Evolutionary conservation across 1,140 invertebrate species (phyloP).

Genomic region (Caenorhabditis remanei): DNA sequence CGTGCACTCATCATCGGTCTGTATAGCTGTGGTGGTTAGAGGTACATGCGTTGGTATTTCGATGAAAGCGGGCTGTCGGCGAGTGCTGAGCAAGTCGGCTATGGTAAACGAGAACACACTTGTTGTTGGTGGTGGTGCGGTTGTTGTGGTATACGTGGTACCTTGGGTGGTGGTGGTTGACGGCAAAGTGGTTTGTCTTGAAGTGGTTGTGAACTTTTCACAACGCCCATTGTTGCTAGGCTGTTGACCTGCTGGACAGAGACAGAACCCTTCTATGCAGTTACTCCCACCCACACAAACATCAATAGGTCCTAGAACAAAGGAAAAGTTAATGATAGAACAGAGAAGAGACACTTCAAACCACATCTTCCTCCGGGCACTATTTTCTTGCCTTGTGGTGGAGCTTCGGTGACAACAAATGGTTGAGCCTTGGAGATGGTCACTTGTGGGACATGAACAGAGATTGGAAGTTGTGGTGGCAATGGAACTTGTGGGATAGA

Average conservation of each 20-base stretch:
- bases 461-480: slow-evolving; percentile 55
- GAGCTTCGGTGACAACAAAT: slow-evolving; percentile 46
- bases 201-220: slow-evolving; percentile 57
- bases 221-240: slow-evolving; percentile 63
- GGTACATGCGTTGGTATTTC: slow-evolving; percentile 35
- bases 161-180: slow-evolving; percentile 12
- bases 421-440: slow-evolving; percentile 53
- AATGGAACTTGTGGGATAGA: slow-evolving; percentile 32
- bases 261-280: slow-evolving; percentile 73
- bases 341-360: slow-evolving; percentile 47
- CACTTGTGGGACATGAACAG: slow-evolving; percentile 34
- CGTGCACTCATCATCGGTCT: slow-evolving; percentile 69
- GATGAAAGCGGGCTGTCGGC: slow-evolving; percentile 52
- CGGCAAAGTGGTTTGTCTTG: slow-evolving; percentile 46
- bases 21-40: slow-evolving; percentile 34
- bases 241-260: slow-evolving; percentile 74
- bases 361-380: slow-evolving; percentile 55
- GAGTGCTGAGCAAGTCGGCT: slow-evolving; percentile 13
- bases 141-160: slow-evolving; percentile 46
- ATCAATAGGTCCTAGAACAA: slow-evolving; percentile 73
- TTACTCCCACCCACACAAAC: slow-evolving; percentile 72
- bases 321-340: slow-evolving; percentile 39
- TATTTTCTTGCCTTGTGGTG: slow-evolving; percentile 44
- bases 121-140: slow-evolving; percentile 27
- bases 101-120: slow-evolving; percentile 48